phyloP scores from a whole-genome alignment of 2,113 vertebrate genomes.

The Colinus virginianus region DNA sequence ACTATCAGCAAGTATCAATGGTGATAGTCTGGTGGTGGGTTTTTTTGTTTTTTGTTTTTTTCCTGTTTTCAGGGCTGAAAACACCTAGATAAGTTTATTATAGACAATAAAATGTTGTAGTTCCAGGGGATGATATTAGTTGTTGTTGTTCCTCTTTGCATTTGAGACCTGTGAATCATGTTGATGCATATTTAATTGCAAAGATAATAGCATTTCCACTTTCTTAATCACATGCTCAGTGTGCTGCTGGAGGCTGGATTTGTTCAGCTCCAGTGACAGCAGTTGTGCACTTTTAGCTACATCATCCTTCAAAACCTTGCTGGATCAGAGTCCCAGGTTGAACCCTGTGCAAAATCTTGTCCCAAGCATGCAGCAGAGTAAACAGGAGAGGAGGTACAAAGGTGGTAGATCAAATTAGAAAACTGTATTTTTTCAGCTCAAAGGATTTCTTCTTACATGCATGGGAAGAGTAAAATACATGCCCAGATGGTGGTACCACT shows the following conservation, averaged over 20 bases:
- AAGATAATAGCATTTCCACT: background rate
- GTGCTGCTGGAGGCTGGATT: background rate
- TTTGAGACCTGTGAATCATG: background rate
- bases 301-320: background rate
- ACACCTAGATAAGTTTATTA: background rate
- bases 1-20: background rate
- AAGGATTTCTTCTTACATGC: background rate
- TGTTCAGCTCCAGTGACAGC: background rate
- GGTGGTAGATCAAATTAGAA: background rate
- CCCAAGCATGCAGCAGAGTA: background rate
- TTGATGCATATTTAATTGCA: background rate
- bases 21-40: background rate
- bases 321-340: background rate
- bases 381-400: background rate
- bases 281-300: background rate
- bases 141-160: background rate
- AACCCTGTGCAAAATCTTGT: background rate
- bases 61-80: background rate
- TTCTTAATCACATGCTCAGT: background rate
- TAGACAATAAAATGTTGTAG: background rate
- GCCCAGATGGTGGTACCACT: slow-evolving; percentile 22
- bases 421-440: background rate
- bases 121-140: background rate
- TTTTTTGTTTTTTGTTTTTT: background rate
- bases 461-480: slow-evolving; percentile 9